Evolutionary conservation across 2,797 vertebrate species (phyloP).

Genomic region (Crenuchus spilurus): DNA sequence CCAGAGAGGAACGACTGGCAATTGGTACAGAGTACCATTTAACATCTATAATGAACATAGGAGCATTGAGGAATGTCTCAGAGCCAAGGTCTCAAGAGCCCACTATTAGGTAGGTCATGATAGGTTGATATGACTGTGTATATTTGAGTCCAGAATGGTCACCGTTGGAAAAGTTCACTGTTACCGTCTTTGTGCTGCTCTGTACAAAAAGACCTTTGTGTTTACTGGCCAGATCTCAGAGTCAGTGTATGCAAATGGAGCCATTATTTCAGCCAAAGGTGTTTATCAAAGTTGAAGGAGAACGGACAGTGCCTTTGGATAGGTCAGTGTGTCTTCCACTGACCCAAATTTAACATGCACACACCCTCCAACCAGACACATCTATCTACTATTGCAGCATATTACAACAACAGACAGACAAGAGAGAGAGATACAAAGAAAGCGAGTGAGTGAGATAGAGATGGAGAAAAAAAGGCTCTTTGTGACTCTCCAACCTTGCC

Average conservation of each 20-base stretch:
- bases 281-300: conserved; percentile 38
- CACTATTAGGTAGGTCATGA: too few species aligned
- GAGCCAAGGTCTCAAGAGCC: too few species aligned
- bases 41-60: too few species aligned
- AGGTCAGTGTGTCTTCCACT: conserved; percentile 75
- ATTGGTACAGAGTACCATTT: too few species aligned
- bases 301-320: conserved; percentile 72
- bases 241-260: conserved; percentile 16
- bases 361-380: conserved; percentile 60
- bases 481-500: conserved; percentile 76
- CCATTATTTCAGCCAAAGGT: conserved; percentile 32
- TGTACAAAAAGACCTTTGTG: background rate
- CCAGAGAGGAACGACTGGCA: too few species aligned
- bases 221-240: background rate
- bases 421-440: conserved; percentile 8
- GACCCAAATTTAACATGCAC: conserved; percentile 70
- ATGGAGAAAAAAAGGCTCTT: conserved; percentile 26
- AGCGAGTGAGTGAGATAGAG: conserved; percentile 4
- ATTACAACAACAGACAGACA: conserved; percentile 37
- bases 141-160: background rate
- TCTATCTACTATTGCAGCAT: conserved; percentile 58
- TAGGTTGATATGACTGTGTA: too few species aligned
- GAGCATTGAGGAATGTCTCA: too few species aligned
- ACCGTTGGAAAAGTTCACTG: background rate
- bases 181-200: too few species aligned